Evolutionary conservation across 2,888 invertebrate genomes (phyloP), one percentile per base, ranked within the genome.

Genomic region (Miltochrista miniata): DNA sequence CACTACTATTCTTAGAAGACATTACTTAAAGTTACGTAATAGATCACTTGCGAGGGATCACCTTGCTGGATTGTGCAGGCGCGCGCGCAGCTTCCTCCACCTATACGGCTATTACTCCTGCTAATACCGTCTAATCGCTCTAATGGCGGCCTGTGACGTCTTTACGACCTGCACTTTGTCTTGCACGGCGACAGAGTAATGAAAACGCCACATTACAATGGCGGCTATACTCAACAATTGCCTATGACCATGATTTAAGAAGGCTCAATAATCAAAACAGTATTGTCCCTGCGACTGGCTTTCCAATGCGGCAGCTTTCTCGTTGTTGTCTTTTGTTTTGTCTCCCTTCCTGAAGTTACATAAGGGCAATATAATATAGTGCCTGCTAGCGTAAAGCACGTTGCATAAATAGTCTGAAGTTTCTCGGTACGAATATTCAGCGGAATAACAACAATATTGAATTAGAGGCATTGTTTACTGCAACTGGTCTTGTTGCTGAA

Each of bases 201-300:
- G 72, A 72, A 74, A 77, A 76, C 64, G 70, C 61, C 69, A 69
- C 72, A 77, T 79, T 76, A 75, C 73, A 70, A 67, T 65, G 65
- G 55, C 68, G 56, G 54, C 64, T 56, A 57, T 57, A 53, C 18
- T 24, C 54, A 51, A 62, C 64, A 61, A 55, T 66, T 69, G 52
- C 54, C 52, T 54, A 52, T 47, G 50, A 61, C 63, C 59, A 38
- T 56, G 58, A 63, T 65, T 60, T 60, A 60, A 39, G 43, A 37
- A 45, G 48, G 41, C 42, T 54, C 52, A 30, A 35, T n/a, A 36
- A 11, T 30, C 29, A 29, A 48, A 54, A 50, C 40, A 50, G 57
- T 61, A 51, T 61, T 48, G 57, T 63, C 61, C 61, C 58, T 65
- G 48, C 30, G 51, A 45, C 48, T 48, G 50, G 54, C 61, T 68